Evolutionary conservation across 2,888 invertebrate genomes (phyloP), one percentile per base, ranked within the genome.

Genomic region (Brachycybe producta): DNA sequence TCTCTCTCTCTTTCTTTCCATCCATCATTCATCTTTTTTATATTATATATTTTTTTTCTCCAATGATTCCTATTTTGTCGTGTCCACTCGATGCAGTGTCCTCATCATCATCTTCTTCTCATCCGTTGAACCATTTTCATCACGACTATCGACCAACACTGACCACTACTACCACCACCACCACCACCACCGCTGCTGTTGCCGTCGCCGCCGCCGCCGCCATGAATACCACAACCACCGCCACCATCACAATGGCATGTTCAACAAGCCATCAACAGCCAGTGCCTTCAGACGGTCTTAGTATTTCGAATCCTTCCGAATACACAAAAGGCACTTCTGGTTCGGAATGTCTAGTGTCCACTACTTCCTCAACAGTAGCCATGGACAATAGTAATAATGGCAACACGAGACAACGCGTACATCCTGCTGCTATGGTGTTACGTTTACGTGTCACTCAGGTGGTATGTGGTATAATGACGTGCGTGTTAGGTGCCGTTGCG

Each of bases 381-480:
- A 23, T n/a, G 23, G 15, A 15, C 13, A 21, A 8, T 15, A 11
- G 26, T 2, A 13, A 15, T 15, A n/a, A 17, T 15, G 11, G 40
- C 3, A 17, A 17, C 8, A n/a, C 15, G 11, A 24, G 24, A 3
- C 19, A 28, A 13, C 19, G 7, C 11, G 40, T 40, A n/a, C 40
- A 40, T 8, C 49, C 49, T n/a, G 39, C 49, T 3, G 56, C 56
- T 17, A 23, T 56, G 2, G 26, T 52, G 21, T 28, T 56, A n/a
- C 52, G 56, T 1, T 27, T 56, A 17, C 43, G 56, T 19, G 54
- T 56, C 5, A 55, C 55, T 2, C 56, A 56, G 21, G 50, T 56
- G 3, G 54, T 55, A 28, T 49, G 50, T 21, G 54, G 55, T 28
- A 53, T 56, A 23, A 23, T 56, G 15, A 47, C 43, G 2, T 39